These are phyloP conservation scores for Epirrita christyi DNA, from an alignment of 2,888 invertebrate genomes.

Conservation along the genomic window DNA sequence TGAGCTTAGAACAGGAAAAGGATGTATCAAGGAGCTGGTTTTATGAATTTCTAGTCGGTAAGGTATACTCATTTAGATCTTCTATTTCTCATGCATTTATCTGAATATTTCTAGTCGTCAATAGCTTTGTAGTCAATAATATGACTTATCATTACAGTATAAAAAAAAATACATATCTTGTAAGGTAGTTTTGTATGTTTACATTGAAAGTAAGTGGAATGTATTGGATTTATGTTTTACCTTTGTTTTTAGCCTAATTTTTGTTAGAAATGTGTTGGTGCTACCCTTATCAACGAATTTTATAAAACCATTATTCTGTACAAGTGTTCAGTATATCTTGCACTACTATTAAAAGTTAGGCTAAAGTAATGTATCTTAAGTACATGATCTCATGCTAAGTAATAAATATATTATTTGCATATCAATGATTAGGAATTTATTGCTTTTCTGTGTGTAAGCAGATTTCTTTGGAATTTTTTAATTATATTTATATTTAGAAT, in stretches of 20 bases:
- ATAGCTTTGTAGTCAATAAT: conserved; percentile 32
- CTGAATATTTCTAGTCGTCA: conserved; percentile 40
- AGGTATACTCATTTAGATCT: not conserved
- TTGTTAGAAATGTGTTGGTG: not conserved
- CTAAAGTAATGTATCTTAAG: conserved; percentile 11
- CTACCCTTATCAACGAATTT: not conserved
- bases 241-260: conserved; percentile 8
- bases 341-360: conserved; percentile 3
- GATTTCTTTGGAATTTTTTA: conserved; percentile 35
- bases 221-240: conserved; percentile 24
- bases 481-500: conserved; percentile 42
- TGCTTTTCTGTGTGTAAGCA: conserved; percentile 24
- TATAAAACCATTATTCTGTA: not conserved
- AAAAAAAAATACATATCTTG: conserved; percentile 46
- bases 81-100: conserved; percentile 19
- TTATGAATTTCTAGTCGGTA: conserved; percentile 39
- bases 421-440: conserved; percentile 25
- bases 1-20: conserved; percentile 40
- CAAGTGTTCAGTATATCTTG: too few species aligned
- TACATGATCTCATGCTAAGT: conserved; percentile 8
- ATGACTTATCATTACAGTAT: conserved; percentile 33
- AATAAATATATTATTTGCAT: conserved; percentile 26
- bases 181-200: conserved; percentile 21
- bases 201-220: conserved; percentile 19
- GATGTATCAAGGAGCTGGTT: conserved; percentile 44